phyloP scores from a whole-genome alignment of 2,113 vertebrate genomes.

The Dicaeum eximium region DNA sequence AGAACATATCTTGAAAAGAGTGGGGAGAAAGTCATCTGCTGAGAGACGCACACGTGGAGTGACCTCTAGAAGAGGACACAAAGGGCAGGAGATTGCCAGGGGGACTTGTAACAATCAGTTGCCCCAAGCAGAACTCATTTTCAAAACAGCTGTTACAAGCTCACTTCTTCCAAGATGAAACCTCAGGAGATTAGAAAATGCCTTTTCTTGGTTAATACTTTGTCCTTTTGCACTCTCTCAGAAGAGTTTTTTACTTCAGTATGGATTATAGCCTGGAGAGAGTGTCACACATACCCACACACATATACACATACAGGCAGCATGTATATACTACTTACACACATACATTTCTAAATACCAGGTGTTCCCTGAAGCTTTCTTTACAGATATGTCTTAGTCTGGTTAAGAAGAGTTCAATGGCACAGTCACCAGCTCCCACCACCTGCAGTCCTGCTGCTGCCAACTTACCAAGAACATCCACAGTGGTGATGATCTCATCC shows the following conservation, averaged over 20 bases:
- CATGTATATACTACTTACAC: background rate
- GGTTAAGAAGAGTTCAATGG: background rate
- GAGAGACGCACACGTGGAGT: background rate
- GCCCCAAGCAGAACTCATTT: background rate
- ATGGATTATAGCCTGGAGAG: background rate
- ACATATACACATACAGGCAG: too few relatives aligned
- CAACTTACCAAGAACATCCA: conserved; percentile 86
- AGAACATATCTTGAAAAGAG: background rate
- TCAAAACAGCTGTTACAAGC: background rate
- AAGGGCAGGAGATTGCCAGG: background rate
- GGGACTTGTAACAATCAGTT: background rate
- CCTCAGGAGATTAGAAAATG: background rate
- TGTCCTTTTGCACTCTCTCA: background rate
- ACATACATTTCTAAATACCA: background rate
- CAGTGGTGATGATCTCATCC: conserved; percentile 85
- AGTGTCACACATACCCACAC: background rate
- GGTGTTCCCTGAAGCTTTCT: background rate
- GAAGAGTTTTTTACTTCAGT: background rate
- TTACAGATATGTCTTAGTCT: background rate
- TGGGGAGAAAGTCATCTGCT: background rate
- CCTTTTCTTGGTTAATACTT: background rate
- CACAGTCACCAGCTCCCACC: background rate
- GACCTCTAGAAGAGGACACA: background rate
- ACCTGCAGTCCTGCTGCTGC: background rate
- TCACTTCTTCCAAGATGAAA: background rate